Conservation (phyloP, 2,888 invertebrate genomes). For the Sceliomorpha sp. region DNA sequence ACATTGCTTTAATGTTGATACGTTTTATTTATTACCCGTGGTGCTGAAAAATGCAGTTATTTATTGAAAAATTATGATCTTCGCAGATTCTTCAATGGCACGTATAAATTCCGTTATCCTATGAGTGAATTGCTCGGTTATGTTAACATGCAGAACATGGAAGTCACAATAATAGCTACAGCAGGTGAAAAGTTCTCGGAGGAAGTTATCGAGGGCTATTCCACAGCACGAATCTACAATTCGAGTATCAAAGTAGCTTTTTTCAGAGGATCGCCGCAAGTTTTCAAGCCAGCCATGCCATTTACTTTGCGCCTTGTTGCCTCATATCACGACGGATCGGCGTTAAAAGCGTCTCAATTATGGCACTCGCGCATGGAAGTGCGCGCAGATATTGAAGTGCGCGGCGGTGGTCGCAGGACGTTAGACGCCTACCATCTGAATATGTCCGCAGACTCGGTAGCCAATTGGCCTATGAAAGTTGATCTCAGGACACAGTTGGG, state of each 20-base stretch:
- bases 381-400: slow-evolving; percentile 83
- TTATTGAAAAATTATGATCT: slow-evolving; percentile 1
- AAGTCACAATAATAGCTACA: slow-evolving; percentile 90
- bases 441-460: slow-evolving; percentile 85
- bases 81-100: slow-evolving; percentile 90
- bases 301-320: slow-evolving; percentile 90
- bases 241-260: slow-evolving; percentile 91
- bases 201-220: slow-evolving; percentile 92
- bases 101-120: slow-evolving; percentile 91
- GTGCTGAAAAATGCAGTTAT: too few relatives aligned
- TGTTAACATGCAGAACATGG: slow-evolving; percentile 87
- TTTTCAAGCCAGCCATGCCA: slow-evolving; percentile 97
- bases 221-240: slow-evolving; percentile 92
- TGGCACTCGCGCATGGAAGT: slow-evolving; percentile 86
- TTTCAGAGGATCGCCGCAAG: slow-evolving; percentile 94
- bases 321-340: slow-evolving; percentile 95
- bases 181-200: slow-evolving; percentile 94
- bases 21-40: neutral
- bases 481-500: slow-evolving; percentile 87
- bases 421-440: slow-evolving; percentile 84
- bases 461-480: slow-evolving; percentile 91
- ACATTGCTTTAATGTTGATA: neutral
- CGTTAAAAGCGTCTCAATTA: slow-evolving; percentile 85
- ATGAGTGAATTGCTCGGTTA: slow-evolving; percentile 88
- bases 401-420: slow-evolving; percentile 84